Percentiles rank a stretch among this genome's conserved stretches.
phyloP scores from a whole-genome alignment of 1,140 invertebrate genomes.

The Papilio glaucus region DNA sequence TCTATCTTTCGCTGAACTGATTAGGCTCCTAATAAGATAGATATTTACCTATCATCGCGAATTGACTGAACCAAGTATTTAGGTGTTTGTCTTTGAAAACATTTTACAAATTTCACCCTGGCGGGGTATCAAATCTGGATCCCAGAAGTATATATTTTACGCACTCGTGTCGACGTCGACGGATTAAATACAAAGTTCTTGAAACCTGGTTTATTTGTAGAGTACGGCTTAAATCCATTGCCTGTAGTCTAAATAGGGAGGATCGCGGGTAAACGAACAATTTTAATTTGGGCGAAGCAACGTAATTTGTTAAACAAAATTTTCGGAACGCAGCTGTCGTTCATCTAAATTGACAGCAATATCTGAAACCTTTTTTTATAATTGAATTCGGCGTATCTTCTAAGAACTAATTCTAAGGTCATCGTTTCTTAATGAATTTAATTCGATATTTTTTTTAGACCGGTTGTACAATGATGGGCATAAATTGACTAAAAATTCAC shows the following conservation, averaged over 20 bases:
- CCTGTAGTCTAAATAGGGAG: conserved; percentile 14
- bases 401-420: neutral
- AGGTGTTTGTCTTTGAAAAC: too few relatives aligned
- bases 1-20: too few relatives aligned
- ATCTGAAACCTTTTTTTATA: conserved; percentile 16
- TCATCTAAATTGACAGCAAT: conserved; percentile 23
- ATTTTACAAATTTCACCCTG: too few relatives aligned
- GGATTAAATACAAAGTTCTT: conserved; percentile 8
- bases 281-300: conserved; percentile 12
- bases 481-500: too few relatives aligned
- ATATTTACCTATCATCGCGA: too few relatives aligned
- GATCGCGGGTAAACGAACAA: conserved; percentile 15
- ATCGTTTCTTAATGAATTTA: neutral
- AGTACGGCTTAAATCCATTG: neutral
- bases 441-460: too few relatives aligned
- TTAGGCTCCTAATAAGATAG: too few relatives aligned
- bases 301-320: conserved; percentile 27
- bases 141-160: too few relatives aligned
- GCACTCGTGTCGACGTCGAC: neutral
- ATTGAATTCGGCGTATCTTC: neutral
- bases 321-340: conserved; percentile 27
- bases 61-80: too few relatives aligned
- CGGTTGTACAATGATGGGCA: too few relatives aligned
- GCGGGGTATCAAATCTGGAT: too few relatives aligned
- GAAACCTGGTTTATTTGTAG: neutral